A percentile compares a stretch with the other conserved stretches of the same genome.
These are phyloP conservation scores for Mus pahari DNA, from an alignment of 2,113 vertebrate genomes.

Conservation along the genomic window DNA sequence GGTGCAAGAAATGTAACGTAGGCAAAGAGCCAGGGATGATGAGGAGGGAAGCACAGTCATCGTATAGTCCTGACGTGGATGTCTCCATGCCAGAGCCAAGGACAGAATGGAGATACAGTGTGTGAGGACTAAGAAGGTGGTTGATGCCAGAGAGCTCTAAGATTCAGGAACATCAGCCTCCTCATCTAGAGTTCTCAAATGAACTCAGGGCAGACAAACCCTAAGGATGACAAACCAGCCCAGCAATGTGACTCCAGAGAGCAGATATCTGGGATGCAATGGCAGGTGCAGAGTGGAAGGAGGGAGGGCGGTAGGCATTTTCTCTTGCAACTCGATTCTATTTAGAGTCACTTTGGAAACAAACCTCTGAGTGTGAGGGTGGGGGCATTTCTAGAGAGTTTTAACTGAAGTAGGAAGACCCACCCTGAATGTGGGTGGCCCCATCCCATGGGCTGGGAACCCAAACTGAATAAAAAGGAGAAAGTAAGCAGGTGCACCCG, in stretches of 20 bases:
- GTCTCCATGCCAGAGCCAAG: neutral
- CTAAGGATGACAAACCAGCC: neutral
- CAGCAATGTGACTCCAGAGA: neutral
- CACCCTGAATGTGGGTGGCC: neutral
- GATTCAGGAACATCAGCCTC: neutral
- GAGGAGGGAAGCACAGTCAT: too few species aligned
- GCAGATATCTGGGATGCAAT: fast-evolving
- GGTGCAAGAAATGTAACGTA: neutral
- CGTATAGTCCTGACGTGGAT: neutral
- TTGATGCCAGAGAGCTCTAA: fast-evolving
- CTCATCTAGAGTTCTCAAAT: neutral
- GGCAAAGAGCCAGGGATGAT: too few species aligned
- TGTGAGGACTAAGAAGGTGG: too few species aligned
- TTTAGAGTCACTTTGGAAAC: neutral
- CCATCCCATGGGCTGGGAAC: neutral
- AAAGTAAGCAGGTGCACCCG: neutral
- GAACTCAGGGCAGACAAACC: neutral
- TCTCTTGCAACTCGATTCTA: neutral
- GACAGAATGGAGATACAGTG: fast-evolving
- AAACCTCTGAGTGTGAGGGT: too few species aligned
- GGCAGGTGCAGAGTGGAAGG: too few species aligned
- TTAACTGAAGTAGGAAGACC: neutral
- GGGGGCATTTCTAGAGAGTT: neutral
- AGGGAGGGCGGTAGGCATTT: neutral
- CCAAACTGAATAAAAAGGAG: neutral